Percentiles rank a stretch among this genome's conserved stretches.
These are phyloP conservation scores for Coenonympha arcania DNA, from an alignment of 2,888 invertebrate species.

Conservation along the genomic window DNA sequence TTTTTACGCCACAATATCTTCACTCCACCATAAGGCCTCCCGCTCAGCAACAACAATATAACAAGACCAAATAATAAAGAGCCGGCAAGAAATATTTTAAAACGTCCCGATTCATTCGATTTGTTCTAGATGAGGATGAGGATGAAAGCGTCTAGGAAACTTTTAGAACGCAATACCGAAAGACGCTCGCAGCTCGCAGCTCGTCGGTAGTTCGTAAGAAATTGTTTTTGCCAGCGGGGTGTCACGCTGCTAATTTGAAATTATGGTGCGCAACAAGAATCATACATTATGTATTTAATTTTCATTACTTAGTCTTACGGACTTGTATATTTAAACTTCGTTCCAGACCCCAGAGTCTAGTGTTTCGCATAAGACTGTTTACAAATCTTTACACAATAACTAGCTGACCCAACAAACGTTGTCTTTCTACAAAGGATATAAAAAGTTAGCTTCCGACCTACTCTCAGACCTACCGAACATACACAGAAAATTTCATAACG, in stretches of 20 bases:
- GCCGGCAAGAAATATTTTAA: too few relatives aligned
- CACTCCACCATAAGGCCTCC: too few relatives aligned
- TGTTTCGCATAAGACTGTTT: not conserved
- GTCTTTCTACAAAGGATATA: too few relatives aligned
- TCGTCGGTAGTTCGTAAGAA: slow-evolving; percentile 39
- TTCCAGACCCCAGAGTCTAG: not conserved
- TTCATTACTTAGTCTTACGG: slow-evolving; percentile 25
- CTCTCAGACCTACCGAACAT: too few relatives aligned
- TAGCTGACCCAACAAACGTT: too few relatives aligned
- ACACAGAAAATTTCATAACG: too few relatives aligned
- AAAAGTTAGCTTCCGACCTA: too few relatives aligned
- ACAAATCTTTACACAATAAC: not conserved
- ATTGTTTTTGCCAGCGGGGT: slow-evolving; percentile 58
- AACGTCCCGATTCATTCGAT: too few relatives aligned
- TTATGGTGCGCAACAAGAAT: slow-evolving; percentile 53
- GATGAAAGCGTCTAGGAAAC: slow-evolving; percentile 1
- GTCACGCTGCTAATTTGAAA: slow-evolving; percentile 58
- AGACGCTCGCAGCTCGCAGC: slow-evolving; percentile 10
- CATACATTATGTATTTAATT: slow-evolving; percentile 49
- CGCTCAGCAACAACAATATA: too few relatives aligned
- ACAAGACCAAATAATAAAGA: too few relatives aligned
- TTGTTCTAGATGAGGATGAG: too few relatives aligned
- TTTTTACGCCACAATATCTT: too few relatives aligned
- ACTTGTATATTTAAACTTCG: slow-evolving; percentile 5
- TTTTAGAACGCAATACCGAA: not conserved